These are phyloP conservation scores for Piaya cayana DNA, from an alignment of 2,113 vertebrate genomes.

Conservation along the genomic window DNA sequence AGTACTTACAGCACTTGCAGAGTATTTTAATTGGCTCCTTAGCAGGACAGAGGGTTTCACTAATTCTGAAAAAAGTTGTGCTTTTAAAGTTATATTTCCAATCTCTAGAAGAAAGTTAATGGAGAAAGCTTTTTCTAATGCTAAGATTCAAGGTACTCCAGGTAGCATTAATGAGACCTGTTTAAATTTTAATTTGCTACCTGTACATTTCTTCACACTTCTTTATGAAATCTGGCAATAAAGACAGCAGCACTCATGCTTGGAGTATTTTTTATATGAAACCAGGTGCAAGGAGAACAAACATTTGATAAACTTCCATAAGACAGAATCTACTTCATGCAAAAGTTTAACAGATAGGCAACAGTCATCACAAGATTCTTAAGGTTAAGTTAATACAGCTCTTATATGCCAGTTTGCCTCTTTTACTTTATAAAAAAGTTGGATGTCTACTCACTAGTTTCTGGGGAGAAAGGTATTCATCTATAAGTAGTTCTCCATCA, in stretches of 20 bases:
- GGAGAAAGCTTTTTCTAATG: background rate
- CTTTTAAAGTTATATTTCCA: background rate
- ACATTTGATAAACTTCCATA: background rate
- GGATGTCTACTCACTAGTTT: slow-evolving; percentile 80
- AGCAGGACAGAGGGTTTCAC: background rate
- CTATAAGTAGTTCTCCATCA: slow-evolving; percentile 55
- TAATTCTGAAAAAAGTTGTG: background rate
- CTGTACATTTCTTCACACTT: background rate
- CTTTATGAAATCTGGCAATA: background rate
- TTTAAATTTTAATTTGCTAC: background rate
- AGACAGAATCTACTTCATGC: background rate
- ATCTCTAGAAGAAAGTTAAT: background rate
- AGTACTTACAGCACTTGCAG: background rate
- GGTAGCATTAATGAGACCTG: background rate
- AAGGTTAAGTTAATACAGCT: background rate
- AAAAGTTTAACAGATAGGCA: background rate
- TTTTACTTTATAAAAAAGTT: slow-evolving; percentile 9
- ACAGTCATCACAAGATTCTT: background rate
- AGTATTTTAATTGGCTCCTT: slow-evolving; percentile 6
- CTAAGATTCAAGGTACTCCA: background rate
- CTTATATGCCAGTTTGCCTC: background rate
- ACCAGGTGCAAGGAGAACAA: slow-evolving; percentile 29
- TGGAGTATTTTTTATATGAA: background rate
- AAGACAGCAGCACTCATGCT: background rate
- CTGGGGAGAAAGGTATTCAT: slow-evolving; percentile 79